phyloP scores from a whole-genome alignment of 2,888 invertebrate genomes.

The Melanargia galathea region DNA sequence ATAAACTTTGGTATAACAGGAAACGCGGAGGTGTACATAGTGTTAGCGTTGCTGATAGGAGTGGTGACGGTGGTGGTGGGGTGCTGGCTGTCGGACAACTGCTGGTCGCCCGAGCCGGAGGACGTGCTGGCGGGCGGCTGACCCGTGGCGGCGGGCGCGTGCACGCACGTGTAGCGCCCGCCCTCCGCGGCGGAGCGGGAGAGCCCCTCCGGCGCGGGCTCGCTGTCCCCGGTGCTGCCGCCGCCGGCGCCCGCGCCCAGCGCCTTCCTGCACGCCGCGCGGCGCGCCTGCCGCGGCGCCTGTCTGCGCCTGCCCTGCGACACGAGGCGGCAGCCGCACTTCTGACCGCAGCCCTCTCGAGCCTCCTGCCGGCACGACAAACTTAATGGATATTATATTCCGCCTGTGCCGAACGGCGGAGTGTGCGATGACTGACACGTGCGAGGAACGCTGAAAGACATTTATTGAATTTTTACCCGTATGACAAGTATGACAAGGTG shows the following conservation, averaged over 20 bases:
- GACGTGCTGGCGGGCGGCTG: slow-evolving; percentile 85
- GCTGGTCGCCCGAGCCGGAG: slow-evolving; percentile 89
- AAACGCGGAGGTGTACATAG: slow-evolving; percentile 89
- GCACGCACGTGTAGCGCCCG: slow-evolving; percentile 82
- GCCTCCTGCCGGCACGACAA: slow-evolving; percentile 70
- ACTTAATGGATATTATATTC: slow-evolving; percentile 69
- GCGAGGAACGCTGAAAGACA: slow-evolving; percentile 25
- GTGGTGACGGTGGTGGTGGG: slow-evolving; percentile 88
- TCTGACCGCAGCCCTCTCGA: slow-evolving; percentile 64
- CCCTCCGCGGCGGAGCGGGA: slow-evolving; percentile 68
- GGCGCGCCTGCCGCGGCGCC: slow-evolving; percentile 66
- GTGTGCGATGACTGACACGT: slow-evolving; percentile 59
- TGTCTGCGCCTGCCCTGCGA: slow-evolving; percentile 67
- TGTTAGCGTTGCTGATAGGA: slow-evolving; percentile 87
- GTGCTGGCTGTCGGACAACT: slow-evolving; percentile 90
- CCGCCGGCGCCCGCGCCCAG: slow-evolving; percentile 61
- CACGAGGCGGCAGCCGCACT: slow-evolving; percentile 53
- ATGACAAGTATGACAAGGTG: slow-evolving; percentile 57
- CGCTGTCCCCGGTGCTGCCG: slow-evolving; percentile 71
- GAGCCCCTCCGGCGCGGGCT: slow-evolving; percentile 63
- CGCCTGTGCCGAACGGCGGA: slow-evolving; percentile 65
- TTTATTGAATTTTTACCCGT: slow-evolving; percentile 45
- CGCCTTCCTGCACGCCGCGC: slow-evolving; percentile 66
- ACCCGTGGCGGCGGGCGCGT: slow-evolving; percentile 85
- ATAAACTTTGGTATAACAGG: slow-evolving; percentile 66